Base-by-base conservation (phyloP, 2,113 vertebrate species). In the Zingel zingel region DNA sequence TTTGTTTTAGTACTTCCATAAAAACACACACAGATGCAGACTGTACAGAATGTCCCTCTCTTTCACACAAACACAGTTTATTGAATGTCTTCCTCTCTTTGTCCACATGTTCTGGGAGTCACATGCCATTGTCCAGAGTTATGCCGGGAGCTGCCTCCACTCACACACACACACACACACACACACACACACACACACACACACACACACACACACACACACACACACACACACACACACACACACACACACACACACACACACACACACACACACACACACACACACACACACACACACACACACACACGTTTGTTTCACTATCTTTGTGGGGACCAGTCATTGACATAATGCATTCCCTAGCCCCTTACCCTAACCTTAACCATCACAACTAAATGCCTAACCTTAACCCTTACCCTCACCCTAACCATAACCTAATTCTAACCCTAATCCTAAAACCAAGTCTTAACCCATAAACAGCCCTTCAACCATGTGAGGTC, bases 81-180 rank as follows among this genome's bases (percentile, higher is more conserved):
- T 68, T 81, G 85, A 91, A 82, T 14, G 84, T 92, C 92, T 94
- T 93, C 92, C 93, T 91, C 87, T 92, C 91, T 94, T 93, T 93
- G 92, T 94, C 87, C 83, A 73, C 88, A 83, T 88, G 86, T 90
- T 82, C 89, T 89, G 75, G 75, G 79, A 90, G 81, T 91, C 86
- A 86, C 90, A 93, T 90, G 89, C 86, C 81, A 92, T 92, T 93
- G 92, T 92, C 82, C 74, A 30, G 68, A 86, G 85, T 69, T 86
- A 77, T 90, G 90, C 67, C 54, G 59, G 75, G 79, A 89, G 89
- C 86, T 84, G 43, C 81, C 85, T 87, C 86, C 90, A 90, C 39
- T 11, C 39, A 53, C 62, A 75, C 54, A 71, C 15, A 78, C 50
- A 59, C 58, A 66, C 71, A 56, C 77, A 62, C 4, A 47, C 33